Evolutionary conservation across 1,140 invertebrate species (phyloP).

Genomic region (Homarus americanus): DNA sequence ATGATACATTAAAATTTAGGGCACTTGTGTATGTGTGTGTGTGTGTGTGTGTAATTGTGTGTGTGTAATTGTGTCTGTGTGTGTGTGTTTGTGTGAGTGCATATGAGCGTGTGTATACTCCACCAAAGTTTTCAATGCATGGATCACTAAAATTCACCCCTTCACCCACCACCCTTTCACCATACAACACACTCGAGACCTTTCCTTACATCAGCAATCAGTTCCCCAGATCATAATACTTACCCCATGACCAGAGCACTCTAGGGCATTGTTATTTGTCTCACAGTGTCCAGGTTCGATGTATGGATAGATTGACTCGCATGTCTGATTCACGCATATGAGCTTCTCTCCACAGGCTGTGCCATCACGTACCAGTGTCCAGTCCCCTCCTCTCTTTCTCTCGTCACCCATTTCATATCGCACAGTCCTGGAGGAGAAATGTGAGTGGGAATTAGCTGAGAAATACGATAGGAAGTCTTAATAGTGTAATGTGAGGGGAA

Average conservation of each 20-base stretch:
- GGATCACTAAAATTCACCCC: no score
- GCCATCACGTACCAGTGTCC: slow-evolving; percentile 89
- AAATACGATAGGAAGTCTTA: neutral
- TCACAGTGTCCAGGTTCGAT: slow-evolving; percentile 92
- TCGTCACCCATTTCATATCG: slow-evolving; percentile 80
- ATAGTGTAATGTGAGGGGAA: neutral
- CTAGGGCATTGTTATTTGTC: slow-evolving; percentile 89
- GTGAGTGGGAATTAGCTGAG: neutral
- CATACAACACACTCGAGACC: no score
- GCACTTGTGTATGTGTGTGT: neutral
- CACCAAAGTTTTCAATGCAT: neutral
- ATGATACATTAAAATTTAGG: neutral
- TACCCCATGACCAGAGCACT: slow-evolving; percentile 96
- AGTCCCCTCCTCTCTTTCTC: slow-evolving; percentile 55
- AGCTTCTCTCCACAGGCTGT: slow-evolving; percentile 93
- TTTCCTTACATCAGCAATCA: no score
- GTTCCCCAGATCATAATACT: slow-evolving; percentile 79
- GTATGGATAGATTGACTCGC: slow-evolving; percentile 88
- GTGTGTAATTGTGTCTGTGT: neutral
- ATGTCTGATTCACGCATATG: slow-evolving; percentile 96
- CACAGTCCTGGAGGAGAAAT: slow-evolving; percentile 79
- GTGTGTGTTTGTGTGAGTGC: neutral
- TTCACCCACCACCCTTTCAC: no score
- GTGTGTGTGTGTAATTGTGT: neutral
- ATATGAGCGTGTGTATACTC: neutral